These are phyloP conservation scores for Percopsis transmontana DNA, from an alignment of 2,113 vertebrate species.

Conservation along the genomic window DNA sequence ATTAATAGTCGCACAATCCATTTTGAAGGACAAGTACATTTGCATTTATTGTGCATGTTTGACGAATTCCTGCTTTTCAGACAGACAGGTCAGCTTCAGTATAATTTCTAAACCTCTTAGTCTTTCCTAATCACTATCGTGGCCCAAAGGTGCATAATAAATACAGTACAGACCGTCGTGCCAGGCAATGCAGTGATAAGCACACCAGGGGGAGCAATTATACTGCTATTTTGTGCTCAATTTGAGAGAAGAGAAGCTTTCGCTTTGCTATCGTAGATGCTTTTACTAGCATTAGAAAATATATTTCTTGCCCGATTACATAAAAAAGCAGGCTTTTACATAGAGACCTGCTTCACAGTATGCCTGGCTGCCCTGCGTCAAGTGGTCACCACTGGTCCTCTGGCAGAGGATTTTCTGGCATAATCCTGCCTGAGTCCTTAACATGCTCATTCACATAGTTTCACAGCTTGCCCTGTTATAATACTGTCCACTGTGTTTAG, in stretches of 20 bases:
- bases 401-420: slow-evolving; percentile 62
- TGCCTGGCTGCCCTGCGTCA: slow-evolving; percentile 54
- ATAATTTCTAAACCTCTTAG: slow-evolving; percentile 29
- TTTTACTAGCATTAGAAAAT: slow-evolving; percentile 61
- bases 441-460: slow-evolving; percentile 44
- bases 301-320: slow-evolving; percentile 74
- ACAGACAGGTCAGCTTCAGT: slow-evolving; percentile 30
- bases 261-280: slow-evolving; percentile 61
- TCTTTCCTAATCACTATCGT: slow-evolving; percentile 61
- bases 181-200: slow-evolving; percentile 60
- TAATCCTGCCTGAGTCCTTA: slow-evolving; percentile 64
- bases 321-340: slow-evolving; percentile 66
- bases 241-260: slow-evolving; percentile 34
- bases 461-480: slow-evolving; percentile 24
- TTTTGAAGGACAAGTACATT: too few species aligned
- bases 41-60: not conserved
- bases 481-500: slow-evolving; percentile 20
- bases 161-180: slow-evolving; percentile 50
- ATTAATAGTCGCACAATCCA: too few species aligned
- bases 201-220: slow-evolving; percentile 84
- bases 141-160: slow-evolving; percentile 68
- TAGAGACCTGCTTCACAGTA: slow-evolving; percentile 50
- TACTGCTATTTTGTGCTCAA: slow-evolving; percentile 71
- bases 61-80: slow-evolving; percentile 7
- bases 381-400: slow-evolving; percentile 60